Evolutionary conservation across 2,888 invertebrate species (phyloP).

Genomic region (Diadegma fenestrale): DNA sequence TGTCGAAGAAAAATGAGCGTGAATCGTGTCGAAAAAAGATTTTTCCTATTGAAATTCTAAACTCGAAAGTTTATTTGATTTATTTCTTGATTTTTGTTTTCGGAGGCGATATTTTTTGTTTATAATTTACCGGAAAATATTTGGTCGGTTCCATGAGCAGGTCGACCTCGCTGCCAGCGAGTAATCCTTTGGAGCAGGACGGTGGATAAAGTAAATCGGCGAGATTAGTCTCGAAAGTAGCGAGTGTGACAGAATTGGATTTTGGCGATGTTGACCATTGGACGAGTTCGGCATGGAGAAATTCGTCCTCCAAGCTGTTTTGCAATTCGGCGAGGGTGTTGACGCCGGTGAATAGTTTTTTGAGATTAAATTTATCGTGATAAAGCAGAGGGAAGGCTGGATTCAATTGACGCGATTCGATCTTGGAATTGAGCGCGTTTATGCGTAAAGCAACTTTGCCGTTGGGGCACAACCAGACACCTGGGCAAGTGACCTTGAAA

Average conservation of each 20-base stretch:
- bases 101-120: not conserved
- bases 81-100: not conserved
- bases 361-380: slow-evolving; percentile 90
- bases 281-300: slow-evolving; percentile 88
- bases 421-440: slow-evolving; percentile 89
- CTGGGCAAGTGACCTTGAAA: slow-evolving; percentile 92
- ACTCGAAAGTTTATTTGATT: not conserved
- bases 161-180: slow-evolving; percentile 88
- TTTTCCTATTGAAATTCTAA: too few species aligned
- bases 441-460: slow-evolving; percentile 91
- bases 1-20: slow-evolving; percentile 74
- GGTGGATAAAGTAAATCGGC: slow-evolving; percentile 89
- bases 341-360: slow-evolving; percentile 86
- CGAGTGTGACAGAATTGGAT: slow-evolving; percentile 86
- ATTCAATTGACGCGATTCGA: slow-evolving; percentile 88
- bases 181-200: slow-evolving; percentile 86
- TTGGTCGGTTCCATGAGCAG: slow-evolving; percentile 89
- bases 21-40: not conserved
- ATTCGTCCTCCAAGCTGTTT: slow-evolving; percentile 86
- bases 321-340: slow-evolving; percentile 85
- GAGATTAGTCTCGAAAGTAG: slow-evolving; percentile 88
- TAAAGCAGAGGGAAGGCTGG: slow-evolving; percentile 91
- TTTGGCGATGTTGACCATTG: slow-evolving; percentile 86
- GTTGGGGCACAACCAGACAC: slow-evolving; percentile 93
- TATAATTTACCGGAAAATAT: slow-evolving; percentile 88